phyloP scores from a whole-genome alignment of 2,797 vertebrate species.

The Smutsia temminckii region DNA sequence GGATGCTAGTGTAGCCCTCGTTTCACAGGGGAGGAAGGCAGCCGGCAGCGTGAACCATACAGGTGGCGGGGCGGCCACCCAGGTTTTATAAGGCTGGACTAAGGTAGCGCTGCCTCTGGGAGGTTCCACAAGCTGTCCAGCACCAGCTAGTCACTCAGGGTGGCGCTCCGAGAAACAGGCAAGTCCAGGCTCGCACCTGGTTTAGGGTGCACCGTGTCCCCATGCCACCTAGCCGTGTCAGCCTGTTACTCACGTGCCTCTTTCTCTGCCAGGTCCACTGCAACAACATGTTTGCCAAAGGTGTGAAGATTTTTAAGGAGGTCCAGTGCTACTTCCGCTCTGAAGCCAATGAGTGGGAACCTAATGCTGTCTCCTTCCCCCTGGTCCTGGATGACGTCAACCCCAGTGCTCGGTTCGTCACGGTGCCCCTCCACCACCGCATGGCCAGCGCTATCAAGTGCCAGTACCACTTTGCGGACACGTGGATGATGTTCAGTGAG shows the following conservation, averaged over 20 bases:
- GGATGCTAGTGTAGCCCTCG: background rate
- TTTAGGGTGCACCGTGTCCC: background rate
- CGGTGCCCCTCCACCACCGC: slow-evolving; percentile 93
- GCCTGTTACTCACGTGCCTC: background rate
- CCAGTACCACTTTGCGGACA: slow-evolving; percentile 96
- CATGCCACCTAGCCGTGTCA: background rate
- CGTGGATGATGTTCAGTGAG: slow-evolving; percentile 99
- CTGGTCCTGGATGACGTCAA: slow-evolving; percentile 92
- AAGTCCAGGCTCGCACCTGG: background rate
- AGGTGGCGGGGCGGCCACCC: background rate
- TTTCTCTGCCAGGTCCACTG: slow-evolving; percentile 92
- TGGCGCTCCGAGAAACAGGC: background rate
- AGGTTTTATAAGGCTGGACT: background rate
- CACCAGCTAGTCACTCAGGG: background rate
- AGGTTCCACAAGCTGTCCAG: background rate
- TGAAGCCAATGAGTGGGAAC: slow-evolving; percentile 92
- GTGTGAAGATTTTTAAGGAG: slow-evolving; percentile 94
- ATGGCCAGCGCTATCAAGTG: slow-evolving; percentile 98
- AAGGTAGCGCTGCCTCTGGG: background rate
- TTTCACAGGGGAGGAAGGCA: background rate
- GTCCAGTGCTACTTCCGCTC: slow-evolving; percentile 95
- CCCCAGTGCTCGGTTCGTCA: slow-evolving; percentile 94
- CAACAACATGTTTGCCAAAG: slow-evolving; percentile 96
- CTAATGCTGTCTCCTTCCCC: slow-evolving; percentile 88
- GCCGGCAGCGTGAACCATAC: background rate